These are phyloP conservation scores for Oryzias sinensis DNA, from an alignment of 2,797 vertebrate species.

Conservation along the genomic window DNA sequence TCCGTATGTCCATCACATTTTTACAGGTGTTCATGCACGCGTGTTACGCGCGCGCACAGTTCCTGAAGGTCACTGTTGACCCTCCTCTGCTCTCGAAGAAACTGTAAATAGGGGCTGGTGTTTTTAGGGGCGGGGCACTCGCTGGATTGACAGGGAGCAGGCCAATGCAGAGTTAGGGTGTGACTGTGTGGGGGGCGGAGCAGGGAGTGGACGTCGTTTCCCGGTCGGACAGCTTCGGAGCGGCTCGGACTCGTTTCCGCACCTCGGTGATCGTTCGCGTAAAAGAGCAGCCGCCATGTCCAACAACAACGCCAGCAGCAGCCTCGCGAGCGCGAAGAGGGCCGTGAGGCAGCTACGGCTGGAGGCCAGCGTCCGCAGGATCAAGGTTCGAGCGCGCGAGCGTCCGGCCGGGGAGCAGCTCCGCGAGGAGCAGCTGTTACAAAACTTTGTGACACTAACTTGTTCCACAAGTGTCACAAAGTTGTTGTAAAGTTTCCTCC, in stretches of 20 bases:
- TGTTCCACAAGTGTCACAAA: no score
- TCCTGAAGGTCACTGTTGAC: conserved; percentile 43
- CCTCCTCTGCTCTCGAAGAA: conserved; percentile 33
- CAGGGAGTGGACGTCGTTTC: conserved; percentile 7
- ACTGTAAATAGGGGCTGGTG: conserved; percentile 28
- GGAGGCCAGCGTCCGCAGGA: conserved; percentile 76
- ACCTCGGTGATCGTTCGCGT: conserved; percentile 2
- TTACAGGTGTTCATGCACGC: no score
- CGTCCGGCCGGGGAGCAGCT: no score
- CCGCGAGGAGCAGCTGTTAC: no score
- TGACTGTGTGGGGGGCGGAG: conserved; percentile 15
- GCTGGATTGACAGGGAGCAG: conserved; percentile 17
- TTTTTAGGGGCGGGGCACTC: conserved; percentile 9
- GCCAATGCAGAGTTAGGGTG: conserved; percentile 20
- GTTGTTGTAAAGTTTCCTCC: no score
- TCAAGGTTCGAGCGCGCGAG: conserved; percentile 69
- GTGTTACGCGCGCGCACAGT: no score
- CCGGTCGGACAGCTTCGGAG: conserved; percentile 19
- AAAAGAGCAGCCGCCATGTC: conserved; percentile 66
- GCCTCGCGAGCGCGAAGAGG: conserved; percentile 71
- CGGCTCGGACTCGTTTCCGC: conserved; percentile 52
- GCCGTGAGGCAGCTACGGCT: conserved; percentile 78
- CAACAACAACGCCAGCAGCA: conserved; percentile 79
- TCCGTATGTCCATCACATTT: no score
- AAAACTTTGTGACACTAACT: no score